phyloP scores from a whole-genome alignment of 1,140 invertebrate genomes.

The Meteorus sp. region DNA sequence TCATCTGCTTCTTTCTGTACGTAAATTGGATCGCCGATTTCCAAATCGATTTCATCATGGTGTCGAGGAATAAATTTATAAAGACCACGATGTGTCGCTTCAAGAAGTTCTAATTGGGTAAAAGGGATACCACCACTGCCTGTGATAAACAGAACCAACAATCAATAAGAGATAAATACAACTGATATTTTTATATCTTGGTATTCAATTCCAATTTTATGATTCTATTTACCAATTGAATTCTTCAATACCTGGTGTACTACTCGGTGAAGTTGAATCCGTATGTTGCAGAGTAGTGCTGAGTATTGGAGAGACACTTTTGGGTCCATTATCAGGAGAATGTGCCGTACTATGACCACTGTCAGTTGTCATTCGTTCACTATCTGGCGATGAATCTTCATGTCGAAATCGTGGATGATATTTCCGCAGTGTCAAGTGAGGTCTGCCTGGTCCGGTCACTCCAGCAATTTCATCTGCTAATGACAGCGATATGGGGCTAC shows the following conservation, averaged over 20 bases:
- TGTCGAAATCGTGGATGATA: constrained; percentile 67
- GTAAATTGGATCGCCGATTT: constrained; percentile 96
- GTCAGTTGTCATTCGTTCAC: constrained; percentile 80
- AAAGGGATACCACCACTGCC: constrained; percentile 71
- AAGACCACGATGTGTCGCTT: constrained; percentile 91
- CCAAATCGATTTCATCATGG: constrained; percentile 92
- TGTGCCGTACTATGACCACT: constrained; percentile 88
- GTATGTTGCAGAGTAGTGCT: constrained; percentile 51
- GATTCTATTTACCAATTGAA: not conserved
- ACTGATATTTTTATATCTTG: too few relatives aligned
- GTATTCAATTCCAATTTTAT: too few relatives aligned
- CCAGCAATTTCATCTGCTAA: constrained; percentile 70
- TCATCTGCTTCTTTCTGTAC: constrained; percentile 96
- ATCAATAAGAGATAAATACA: constrained; percentile 2
- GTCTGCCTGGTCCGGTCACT: constrained; percentile 35
- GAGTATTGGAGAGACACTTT: constrained; percentile 75
- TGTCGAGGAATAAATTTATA: constrained; percentile 95
- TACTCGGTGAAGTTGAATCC: constrained; percentile 51
- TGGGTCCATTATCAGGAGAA: constrained; percentile 80
- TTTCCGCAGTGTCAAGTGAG: constrained; percentile 74
- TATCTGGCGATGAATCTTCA: constrained; percentile 81
- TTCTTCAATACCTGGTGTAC: constrained; percentile 46
- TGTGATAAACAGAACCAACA: constrained; percentile 19
- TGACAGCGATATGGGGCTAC: constrained; percentile 50
- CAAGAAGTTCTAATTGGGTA: constrained; percentile 82